A percentile compares a stretch with the other conserved stretches of the same genome.
These are phyloP conservation scores for Lethenteron camtschaticum DNA, from an alignment of 2,113 vertebrate species.

Conservation along the genomic window DNA sequence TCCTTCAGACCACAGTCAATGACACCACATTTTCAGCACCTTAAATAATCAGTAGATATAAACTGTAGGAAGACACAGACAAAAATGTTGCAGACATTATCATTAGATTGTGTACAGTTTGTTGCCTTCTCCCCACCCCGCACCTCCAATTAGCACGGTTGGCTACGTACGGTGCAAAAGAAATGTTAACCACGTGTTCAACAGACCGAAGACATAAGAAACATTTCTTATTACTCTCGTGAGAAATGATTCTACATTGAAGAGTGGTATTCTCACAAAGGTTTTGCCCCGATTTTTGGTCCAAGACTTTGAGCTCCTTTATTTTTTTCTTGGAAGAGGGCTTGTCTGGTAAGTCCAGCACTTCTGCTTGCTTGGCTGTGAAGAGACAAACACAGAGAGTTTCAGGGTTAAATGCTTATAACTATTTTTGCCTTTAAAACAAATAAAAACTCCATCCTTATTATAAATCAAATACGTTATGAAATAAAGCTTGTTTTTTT, in stretches of 20 bases:
- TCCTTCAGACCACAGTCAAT: too few species aligned
- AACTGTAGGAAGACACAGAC: neutral
- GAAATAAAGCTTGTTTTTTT: too few species aligned
- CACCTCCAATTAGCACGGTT: neutral
- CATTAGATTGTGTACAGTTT: neutral
- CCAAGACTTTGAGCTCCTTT: conserved; percentile 2
- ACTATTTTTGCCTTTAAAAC: too few species aligned
- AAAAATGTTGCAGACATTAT: neutral
- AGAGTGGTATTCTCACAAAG: conserved; percentile 1
- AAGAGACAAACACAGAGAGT: too few species aligned
- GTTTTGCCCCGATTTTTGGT: conserved; percentile 1
- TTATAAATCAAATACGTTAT: too few species aligned
- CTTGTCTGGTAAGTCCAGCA: neutral
- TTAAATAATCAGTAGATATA: too few species aligned
- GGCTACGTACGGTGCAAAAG: neutral
- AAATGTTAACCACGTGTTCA: neutral
- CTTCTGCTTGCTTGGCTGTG: too few species aligned
- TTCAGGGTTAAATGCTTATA: too few species aligned
- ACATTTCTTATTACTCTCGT: neutral
- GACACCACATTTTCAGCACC: too few species aligned
- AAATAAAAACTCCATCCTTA: too few species aligned
- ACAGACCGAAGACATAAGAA: neutral
- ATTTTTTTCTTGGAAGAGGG: conserved; percentile 5
- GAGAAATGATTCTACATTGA: neutral
- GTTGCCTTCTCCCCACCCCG: too few species aligned